Conservation (phyloP, 2,797 vertebrate species). For the Loris lydekkerianus region DNA sequence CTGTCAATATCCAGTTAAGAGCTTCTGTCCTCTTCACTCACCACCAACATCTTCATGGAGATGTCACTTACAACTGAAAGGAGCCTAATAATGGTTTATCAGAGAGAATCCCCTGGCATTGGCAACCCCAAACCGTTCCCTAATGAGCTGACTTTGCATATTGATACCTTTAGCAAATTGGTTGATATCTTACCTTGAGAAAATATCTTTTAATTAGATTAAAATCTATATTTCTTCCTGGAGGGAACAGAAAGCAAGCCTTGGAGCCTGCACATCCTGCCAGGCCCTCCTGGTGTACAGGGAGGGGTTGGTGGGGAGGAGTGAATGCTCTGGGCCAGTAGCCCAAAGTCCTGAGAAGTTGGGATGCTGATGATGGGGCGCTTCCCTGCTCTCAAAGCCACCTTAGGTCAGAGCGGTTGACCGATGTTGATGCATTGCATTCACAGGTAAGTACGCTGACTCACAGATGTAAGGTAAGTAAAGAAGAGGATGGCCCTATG, state of each 20-base stretch:
- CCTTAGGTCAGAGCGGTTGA: background rate
- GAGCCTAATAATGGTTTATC: background rate
- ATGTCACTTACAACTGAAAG: background rate
- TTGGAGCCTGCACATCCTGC: rapidly evolving
- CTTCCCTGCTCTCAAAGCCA: background rate
- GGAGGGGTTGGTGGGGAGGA: too few species aligned
- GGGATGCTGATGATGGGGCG: rapidly evolving
- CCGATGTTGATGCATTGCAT: rapidly evolving
- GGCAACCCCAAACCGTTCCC: background rate
- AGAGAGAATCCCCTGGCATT: background rate
- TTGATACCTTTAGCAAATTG: background rate
- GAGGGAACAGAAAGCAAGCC: background rate
- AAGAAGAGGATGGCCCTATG: rapidly evolving
- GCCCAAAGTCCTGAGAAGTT: background rate
- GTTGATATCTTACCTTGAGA: background rate
- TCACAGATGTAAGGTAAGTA: rapidly evolving
- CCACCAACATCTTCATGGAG: background rate
- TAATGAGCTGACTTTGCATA: background rate
- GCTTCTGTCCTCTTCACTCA: background rate
- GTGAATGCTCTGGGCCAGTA: background rate
- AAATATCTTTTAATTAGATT: background rate
- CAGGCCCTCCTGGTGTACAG: rapidly evolving
- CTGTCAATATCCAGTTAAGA: background rate
- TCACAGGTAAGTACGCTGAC: background rate
- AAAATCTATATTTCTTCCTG: background rate